These are phyloP conservation scores for Taenaris catops DNA, from an alignment of 2,888 invertebrate genomes.

Conservation along the genomic window DNA sequence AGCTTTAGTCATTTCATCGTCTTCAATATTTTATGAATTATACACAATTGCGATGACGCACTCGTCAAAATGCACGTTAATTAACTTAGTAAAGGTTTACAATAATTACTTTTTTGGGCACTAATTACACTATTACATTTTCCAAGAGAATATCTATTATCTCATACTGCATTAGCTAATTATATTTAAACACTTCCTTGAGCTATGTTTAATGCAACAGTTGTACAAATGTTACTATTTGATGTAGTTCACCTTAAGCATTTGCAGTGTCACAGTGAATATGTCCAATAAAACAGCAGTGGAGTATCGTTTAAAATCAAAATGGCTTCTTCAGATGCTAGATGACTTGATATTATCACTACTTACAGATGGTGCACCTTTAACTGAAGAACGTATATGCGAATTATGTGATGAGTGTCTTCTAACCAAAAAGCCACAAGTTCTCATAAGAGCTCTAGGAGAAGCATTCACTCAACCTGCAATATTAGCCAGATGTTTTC, in stretches of 20 bases:
- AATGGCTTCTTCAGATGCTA: constrained; percentile 33
- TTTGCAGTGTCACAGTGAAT: background rate
- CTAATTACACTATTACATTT: background rate
- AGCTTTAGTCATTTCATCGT: too few relatives aligned
- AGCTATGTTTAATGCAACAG: background rate
- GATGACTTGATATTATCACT: constrained; percentile 37
- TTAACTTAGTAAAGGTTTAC: too few relatives aligned
- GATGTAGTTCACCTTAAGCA: background rate
- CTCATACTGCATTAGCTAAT: constrained; percentile 7
- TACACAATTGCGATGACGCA: too few relatives aligned
- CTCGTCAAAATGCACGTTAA: too few relatives aligned
- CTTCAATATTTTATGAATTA: too few relatives aligned
- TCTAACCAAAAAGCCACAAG: constrained; percentile 83
- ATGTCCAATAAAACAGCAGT: constrained; percentile 7
- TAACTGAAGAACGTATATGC: constrained; percentile 88
- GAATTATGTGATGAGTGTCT: constrained; percentile 88
- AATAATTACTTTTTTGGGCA: too few relatives aligned
- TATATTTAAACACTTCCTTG: background rate
- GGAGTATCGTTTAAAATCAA: constrained; percentile 14
- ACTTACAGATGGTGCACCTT: constrained; percentile 58
- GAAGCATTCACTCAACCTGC: constrained; percentile 84
- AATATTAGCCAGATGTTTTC: constrained; percentile 85
- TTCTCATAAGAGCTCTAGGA: constrained; percentile 87
- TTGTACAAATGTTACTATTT: background rate
- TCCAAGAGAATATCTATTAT: background rate